Evolutionary conservation across 35 echinoderm and acorn worm species (phyloP).

Genomic region (Anneissia japonica): DNA sequence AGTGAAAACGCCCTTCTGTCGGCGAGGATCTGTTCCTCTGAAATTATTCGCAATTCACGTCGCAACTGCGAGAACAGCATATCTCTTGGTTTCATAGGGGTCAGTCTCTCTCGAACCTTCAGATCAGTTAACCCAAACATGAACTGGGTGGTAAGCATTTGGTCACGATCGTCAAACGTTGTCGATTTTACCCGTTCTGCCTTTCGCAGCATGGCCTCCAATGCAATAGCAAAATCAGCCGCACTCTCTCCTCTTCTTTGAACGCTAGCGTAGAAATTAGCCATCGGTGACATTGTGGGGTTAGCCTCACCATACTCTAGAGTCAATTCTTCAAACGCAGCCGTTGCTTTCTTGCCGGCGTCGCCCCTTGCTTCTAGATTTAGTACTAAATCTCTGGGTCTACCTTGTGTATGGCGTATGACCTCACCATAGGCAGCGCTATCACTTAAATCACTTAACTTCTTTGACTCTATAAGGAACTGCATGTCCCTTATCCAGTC

Average conservation of each 20-base stretch:
- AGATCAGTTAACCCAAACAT: not conserved
- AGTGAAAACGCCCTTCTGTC: too few relatives aligned
- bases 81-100: constrained; percentile 18
- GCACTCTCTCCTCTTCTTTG: not conserved
- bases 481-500: constrained; percentile 9
- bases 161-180: not conserved
- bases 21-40: too few relatives aligned
- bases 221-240: not conserved
- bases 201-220: not conserved
- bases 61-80: constrained; percentile 21
- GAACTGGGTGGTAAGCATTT: constrained; percentile 17
- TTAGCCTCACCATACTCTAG: constrained; percentile 2
- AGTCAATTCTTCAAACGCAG: constrained; percentile 4
- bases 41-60: constrained; percentile 20
- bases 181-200: not conserved
- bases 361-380: not conserved
- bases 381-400: constrained; percentile 16
- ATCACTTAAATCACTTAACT: not conserved
- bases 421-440: not conserved
- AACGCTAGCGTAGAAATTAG: constrained; percentile 18
- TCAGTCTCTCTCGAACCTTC: not conserved
- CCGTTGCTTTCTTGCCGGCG: not conserved
- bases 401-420: not conserved
- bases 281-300: constrained; percentile 17
- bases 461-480: not conserved